Conservation (phyloP, 2,797 vertebrate species). For the Emys orbicularis region DNA sequence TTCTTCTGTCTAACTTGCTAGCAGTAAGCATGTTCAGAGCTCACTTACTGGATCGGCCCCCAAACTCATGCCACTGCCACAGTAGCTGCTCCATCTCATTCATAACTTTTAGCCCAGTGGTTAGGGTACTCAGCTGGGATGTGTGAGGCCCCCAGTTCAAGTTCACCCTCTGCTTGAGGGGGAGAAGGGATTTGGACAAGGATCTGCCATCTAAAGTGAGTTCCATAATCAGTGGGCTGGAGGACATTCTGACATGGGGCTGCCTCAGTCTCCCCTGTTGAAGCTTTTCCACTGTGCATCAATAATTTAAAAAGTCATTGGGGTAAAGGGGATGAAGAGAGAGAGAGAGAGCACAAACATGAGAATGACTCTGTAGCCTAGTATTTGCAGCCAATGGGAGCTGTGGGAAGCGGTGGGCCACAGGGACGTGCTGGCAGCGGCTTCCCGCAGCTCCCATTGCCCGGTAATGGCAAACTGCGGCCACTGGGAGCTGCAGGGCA, state of each 20-base stretch:
- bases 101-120: background rate
- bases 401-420: no score
- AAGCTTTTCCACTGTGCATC: background rate
- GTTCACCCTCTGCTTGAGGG: background rate
- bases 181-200: background rate
- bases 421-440: no score
- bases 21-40: background rate
- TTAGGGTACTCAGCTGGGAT: background rate
- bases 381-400: background rate
- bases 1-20: background rate
- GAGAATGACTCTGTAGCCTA: background rate
- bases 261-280: background rate
- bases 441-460: no score
- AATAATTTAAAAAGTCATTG: background rate
- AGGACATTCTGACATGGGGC: background rate
- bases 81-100: background rate
- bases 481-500: no score
- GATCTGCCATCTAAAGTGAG: background rate
- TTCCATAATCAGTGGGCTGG: background rate
- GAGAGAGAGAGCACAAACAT: background rate
- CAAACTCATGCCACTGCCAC: background rate
- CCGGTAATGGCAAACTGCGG: no score
- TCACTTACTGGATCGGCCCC: background rate
- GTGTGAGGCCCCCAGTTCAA: background rate
- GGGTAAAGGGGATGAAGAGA: no score